Conservation (phyloP, 2,113 vertebrate genomes). For the Paradisaea rubra region DNA sequence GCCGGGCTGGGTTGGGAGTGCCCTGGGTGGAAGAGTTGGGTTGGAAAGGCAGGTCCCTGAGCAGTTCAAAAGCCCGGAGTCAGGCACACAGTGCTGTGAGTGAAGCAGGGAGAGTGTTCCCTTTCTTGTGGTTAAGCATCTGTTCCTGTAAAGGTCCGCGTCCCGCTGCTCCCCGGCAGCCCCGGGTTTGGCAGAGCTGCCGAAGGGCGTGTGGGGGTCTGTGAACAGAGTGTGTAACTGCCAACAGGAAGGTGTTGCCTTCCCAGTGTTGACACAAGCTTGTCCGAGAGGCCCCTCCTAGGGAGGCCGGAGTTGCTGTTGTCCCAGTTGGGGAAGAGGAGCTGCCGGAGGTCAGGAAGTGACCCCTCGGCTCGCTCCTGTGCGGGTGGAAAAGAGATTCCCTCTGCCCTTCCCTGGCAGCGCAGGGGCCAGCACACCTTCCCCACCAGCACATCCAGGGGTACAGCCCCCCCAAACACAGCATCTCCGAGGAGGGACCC, state of each 20-base stretch:
- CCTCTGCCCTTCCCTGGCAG: not conserved
- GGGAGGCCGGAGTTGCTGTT: not conserved
- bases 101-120: not conserved
- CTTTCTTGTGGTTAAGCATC: not conserved
- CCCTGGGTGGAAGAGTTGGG: not conserved
- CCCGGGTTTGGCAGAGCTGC: not conserved
- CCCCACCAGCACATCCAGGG: rapidly evolving
- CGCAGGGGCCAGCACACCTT: rapidly evolving
- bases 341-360: not conserved
- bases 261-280: conserved; percentile 47
- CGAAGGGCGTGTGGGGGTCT: not conserved
- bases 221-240: not conserved
- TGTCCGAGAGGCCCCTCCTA: conserved; percentile 32
- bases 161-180: not conserved
- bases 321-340: conserved; percentile 13
- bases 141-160: not conserved
- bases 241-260: conserved; percentile 39
- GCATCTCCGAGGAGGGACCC: not conserved
- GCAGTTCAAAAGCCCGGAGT: not conserved
- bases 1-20: not conserved
- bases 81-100: not conserved
- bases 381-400: not conserved
- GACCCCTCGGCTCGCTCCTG: not conserved
- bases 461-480: not conserved
- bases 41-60: not conserved